Evolutionary conservation across 2,888 invertebrate species (phyloP).

Genomic region (Drosophila setosimentum): DNA sequence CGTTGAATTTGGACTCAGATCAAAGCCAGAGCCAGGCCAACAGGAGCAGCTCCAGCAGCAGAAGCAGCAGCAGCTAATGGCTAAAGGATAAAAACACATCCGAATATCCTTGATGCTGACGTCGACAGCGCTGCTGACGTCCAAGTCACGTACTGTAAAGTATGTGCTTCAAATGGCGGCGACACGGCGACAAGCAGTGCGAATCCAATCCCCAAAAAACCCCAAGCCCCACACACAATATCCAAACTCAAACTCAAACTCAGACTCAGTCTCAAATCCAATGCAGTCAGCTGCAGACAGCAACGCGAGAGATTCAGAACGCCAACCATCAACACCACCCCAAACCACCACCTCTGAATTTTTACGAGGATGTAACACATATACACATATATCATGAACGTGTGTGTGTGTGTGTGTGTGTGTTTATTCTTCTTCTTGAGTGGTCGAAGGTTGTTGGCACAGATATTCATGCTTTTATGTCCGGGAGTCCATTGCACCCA

Average conservation of each 20-base stretch:
- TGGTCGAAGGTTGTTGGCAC: conserved; percentile 68
- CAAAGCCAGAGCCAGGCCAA: conserved; percentile 24
- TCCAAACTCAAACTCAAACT: background rate
- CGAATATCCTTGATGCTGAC: conserved; percentile 48
- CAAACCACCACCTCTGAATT: conserved; percentile 49
- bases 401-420: background rate
- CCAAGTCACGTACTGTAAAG: conserved; percentile 71
- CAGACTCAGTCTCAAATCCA: background rate
- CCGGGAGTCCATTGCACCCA: conserved; percentile 50
- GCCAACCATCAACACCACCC: background rate
- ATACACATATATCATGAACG: background rate
- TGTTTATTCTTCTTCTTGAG: conserved; percentile 9
- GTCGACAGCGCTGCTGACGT: conserved; percentile 25
- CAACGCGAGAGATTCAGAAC: background rate
- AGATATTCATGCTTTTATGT: conserved; percentile 37
- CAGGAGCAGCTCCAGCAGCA: conserved; percentile 4
- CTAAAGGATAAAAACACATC: conserved; percentile 33
- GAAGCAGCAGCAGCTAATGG: conserved; percentile 5
- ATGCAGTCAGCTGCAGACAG: conserved; percentile 24
- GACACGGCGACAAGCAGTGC: conserved; percentile 23
- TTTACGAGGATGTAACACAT: conserved; percentile 51
- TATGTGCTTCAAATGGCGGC: conserved; percentile 61
- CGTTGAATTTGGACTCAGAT: conserved; percentile 60
- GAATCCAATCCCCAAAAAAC: background rate
- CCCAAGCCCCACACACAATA: conserved; percentile 2